A percentile compares a stretch with the other conserved stretches of the same genome.
Conservation (phyloP, 2,888 invertebrate genomes). For the Clunio marinus region DNA sequence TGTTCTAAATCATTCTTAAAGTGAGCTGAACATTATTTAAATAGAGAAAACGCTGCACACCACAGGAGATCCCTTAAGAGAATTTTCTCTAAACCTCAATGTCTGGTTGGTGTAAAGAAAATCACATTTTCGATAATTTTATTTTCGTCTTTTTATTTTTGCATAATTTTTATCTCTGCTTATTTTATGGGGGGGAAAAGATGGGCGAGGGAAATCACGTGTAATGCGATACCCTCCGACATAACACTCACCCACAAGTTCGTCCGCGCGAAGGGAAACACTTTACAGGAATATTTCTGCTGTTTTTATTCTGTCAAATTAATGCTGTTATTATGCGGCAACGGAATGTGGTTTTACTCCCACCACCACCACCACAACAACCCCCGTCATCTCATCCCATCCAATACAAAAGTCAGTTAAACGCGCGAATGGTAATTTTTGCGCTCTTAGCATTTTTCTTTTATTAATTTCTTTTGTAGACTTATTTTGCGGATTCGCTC, state of each 20-base stretch:
- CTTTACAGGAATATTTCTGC: conserved; percentile 14
- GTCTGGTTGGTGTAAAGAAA: conserved; percentile 16
- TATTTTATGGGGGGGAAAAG: conserved; percentile 4
- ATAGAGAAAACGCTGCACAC: neutral
- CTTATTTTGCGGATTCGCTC: no score
- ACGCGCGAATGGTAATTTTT: neutral
- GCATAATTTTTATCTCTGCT: conserved; percentile 18
- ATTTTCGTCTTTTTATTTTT: conserved; percentile 18
- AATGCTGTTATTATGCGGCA: conserved; percentile 14
- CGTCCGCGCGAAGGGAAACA: neutral
- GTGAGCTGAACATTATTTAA: neutral
- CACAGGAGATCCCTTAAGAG: neutral
- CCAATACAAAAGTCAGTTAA: no score
- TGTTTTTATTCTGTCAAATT: conserved; percentile 9
- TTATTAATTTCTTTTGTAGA: conserved; percentile 7
- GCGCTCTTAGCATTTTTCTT: neutral
- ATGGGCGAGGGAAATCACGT: conserved; percentile 13
- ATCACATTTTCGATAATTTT: conserved; percentile 20
- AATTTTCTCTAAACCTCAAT: neutral
- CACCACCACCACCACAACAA: no score
- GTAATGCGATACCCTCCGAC: conserved; percentile 23
- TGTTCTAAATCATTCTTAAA: neutral
- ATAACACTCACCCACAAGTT: conserved; percentile 11
- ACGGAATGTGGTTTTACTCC: neutral
- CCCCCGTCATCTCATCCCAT: no score